phyloP scores from a whole-genome alignment of 2,113 vertebrate species.

The Riparia riparia region DNA sequence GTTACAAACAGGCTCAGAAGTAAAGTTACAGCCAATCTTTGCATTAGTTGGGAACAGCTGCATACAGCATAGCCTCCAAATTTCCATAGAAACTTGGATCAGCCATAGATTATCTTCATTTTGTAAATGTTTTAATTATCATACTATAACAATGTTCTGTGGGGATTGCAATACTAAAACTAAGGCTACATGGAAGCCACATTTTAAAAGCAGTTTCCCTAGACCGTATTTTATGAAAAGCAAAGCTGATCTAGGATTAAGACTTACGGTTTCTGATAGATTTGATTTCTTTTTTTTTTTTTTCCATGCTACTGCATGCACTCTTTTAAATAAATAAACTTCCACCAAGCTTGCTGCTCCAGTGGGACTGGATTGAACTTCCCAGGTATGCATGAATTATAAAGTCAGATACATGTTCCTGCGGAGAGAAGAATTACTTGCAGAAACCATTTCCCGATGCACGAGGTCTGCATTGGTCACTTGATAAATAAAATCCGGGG shows the following conservation, averaged over 20 bases:
- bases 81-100: conserved; percentile 71
- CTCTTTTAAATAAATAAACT: conserved; percentile 66
- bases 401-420: conserved; percentile 26
- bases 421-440: not conserved
- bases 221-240: not conserved
- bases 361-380: conserved; percentile 62
- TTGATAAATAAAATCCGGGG: not conserved
- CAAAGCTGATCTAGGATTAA: conserved; percentile 26
- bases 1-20: conserved; percentile 18
- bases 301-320: conserved; percentile 39
- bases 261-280: not conserved
- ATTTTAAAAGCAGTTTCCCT: not conserved
- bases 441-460: not conserved
- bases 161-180: not conserved
- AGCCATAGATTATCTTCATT: conserved; percentile 43
- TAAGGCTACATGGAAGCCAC: not conserved
- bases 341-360: conserved; percentile 50
- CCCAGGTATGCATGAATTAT: conserved; percentile 45
- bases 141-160: not conserved
- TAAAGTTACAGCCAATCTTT: conserved; percentile 47
- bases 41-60: conserved; percentile 65
- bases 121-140: conserved; percentile 66
- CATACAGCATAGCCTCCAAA: conserved; percentile 39
- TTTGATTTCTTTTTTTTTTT: not conserved
- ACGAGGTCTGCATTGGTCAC: not conserved